Percentiles rank a stretch among this genome's conserved stretches.
These are phyloP conservation scores for Elegia similella DNA, from an alignment of 2,888 invertebrate species.

Conservation along the genomic window DNA sequence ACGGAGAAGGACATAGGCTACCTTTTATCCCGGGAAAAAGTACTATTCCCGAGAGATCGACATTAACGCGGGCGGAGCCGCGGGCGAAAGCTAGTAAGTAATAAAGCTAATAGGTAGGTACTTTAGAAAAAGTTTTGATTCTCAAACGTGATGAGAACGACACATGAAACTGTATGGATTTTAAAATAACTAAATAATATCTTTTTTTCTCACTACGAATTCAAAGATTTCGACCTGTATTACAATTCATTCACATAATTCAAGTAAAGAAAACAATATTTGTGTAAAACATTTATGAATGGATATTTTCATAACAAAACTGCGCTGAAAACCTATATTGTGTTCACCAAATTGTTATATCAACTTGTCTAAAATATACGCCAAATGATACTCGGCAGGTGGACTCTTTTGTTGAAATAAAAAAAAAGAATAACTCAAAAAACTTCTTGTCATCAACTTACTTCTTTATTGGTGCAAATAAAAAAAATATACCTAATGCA, in stretches of 20 bases:
- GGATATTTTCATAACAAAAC: slow-evolving; percentile 6
- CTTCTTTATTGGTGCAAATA: no score
- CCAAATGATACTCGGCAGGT: background rate
- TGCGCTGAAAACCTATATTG: slow-evolving; percentile 9
- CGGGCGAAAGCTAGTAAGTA: no score
- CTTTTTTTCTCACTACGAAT: slow-evolving; percentile 9
- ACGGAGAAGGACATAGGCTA: no score
- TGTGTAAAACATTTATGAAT: slow-evolving; percentile 10
- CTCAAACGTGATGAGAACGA: no score
- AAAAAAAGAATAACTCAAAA: no score
- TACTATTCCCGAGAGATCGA: no score
- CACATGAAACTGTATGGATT: background rate
- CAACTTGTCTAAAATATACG: background rate
- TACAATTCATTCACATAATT: slow-evolving; percentile 1
- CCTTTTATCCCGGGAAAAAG: no score
- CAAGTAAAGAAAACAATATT: background rate
- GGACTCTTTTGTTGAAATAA: background rate
- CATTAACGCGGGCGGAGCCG: no score
- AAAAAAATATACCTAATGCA: no score
- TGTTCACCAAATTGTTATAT: background rate
- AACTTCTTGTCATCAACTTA: no score
- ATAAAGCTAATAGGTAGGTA: no score
- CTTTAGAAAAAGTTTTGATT: no score
- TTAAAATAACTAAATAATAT: background rate
- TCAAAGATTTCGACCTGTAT: slow-evolving; percentile 10